Conservation (phyloP, 2,797 vertebrate genomes). For the Gambusia yucatana region DNA sequence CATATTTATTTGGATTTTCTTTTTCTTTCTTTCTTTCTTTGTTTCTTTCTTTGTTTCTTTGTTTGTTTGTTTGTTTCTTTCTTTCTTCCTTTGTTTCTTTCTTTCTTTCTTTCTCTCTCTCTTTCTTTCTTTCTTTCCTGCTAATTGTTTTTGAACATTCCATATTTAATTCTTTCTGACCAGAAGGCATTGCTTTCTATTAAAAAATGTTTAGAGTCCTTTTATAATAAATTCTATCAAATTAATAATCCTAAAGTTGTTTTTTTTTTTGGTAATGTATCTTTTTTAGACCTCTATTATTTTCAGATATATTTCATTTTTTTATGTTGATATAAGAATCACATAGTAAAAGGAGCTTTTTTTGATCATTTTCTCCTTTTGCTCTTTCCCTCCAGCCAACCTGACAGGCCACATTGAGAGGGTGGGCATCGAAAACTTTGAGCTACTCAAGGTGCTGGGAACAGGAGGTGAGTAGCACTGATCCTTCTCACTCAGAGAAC, state of each 20-base stretch:
- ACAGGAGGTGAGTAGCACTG: slow-evolving; percentile 90
- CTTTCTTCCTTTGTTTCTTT: not conserved
- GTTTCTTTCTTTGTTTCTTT: not conserved
- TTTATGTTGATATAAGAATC: not conserved
- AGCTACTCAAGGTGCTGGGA: slow-evolving; percentile 96
- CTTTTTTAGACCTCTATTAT: not conserved
- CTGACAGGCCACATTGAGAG: slow-evolving; percentile 96
- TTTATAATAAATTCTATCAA: not conserved
- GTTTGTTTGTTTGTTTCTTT: not conserved
- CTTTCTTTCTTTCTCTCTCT: not conserved
- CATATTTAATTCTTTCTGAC: not conserved
- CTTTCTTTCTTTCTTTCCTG: not conserved
- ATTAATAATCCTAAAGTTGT: not conserved
- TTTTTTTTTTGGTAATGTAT: not conserved
- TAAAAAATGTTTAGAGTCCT: not conserved
- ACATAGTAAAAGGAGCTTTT: not conserved
- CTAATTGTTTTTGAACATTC: not conserved
- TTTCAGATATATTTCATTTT: not conserved
- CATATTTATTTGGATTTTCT: not conserved
- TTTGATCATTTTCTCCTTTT: slow-evolving; percentile 17
- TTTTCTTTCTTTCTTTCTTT: no score
- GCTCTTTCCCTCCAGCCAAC: slow-evolving; percentile 85
- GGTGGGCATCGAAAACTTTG: slow-evolving; percentile 99
- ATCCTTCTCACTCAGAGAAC: not conserved
- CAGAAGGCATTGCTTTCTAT: not conserved